Percentiles rank a stretch among this genome's conserved stretches.
Evolutionary conservation across 2,797 vertebrate genomes (phyloP).

Genomic region (Falco columbarius): DNA sequence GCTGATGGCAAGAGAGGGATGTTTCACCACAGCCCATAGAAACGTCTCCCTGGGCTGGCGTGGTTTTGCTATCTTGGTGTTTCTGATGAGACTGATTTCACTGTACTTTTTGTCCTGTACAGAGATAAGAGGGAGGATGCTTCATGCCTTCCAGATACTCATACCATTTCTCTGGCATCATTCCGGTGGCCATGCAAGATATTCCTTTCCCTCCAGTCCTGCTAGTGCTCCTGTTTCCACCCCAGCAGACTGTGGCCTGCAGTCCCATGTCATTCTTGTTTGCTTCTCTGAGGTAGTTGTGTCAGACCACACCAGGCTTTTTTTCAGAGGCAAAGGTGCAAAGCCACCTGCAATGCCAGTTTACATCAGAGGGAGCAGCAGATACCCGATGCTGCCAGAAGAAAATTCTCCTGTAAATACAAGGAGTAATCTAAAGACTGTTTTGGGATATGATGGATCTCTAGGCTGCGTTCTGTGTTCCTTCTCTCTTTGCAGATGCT

Average conservation of each 20-base stretch:
- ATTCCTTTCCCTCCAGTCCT: background rate
- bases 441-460: background rate
- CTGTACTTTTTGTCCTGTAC: slow-evolving; percentile 4
- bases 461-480: background rate
- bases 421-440: background rate
- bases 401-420: background rate
- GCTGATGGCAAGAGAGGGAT: background rate
- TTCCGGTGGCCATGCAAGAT: background rate
- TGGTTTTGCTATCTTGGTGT: background rate
- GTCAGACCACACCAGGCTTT: background rate
- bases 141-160: background rate
- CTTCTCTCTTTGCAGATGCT: background rate
- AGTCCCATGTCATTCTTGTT: background rate
- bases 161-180: background rate
- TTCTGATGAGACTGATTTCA: background rate
- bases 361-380: background rate
- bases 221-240: background rate
- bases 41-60: fast-evolving
- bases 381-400: background rate
- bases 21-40: background rate
- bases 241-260: background rate
- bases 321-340: background rate
- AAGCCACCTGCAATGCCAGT: background rate
- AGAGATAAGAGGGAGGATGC: background rate
- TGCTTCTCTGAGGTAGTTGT: background rate